Evolutionary conservation across 2,888 invertebrate species (phyloP).

Genomic region (Eupithecia pulchellata): DNA sequence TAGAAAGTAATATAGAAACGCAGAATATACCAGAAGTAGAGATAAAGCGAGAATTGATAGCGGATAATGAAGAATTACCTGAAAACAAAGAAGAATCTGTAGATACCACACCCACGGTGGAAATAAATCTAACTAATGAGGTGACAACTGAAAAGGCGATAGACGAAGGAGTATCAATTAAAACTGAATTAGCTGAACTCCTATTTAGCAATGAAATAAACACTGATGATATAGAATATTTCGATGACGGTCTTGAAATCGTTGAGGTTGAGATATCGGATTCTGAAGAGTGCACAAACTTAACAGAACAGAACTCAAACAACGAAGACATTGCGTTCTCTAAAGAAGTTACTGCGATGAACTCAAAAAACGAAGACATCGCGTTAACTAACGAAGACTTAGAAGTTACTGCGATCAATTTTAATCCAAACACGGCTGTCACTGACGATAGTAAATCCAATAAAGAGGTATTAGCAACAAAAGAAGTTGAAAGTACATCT

Average conservation of each 20-base stretch:
- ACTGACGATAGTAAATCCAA: background rate
- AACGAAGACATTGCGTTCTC: background rate
- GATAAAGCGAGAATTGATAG: background rate
- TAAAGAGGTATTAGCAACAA: background rate
- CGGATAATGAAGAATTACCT: background rate
- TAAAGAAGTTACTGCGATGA: background rate
- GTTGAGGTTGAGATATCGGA: constrained; percentile 5
- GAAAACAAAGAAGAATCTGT: background rate
- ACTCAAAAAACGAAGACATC: background rate
- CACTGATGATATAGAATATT: constrained; percentile 6
- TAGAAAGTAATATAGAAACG: background rate
- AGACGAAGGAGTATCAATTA: background rate
- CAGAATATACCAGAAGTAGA: background rate
- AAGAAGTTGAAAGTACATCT: background rate
- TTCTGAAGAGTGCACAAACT: constrained; percentile 1
- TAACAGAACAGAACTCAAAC: background rate
- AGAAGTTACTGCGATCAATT: background rate
- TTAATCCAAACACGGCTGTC: background rate
- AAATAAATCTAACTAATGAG: background rate
- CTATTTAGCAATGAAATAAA: background rate
- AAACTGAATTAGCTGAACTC: background rate
- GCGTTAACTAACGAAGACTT: background rate
- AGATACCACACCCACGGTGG: background rate
- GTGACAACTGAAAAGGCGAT: background rate
- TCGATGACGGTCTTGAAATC: constrained; percentile 10